These are phyloP conservation scores for Ptyas mucosa DNA, from an alignment of 2,113 vertebrate genomes.

Conservation along the genomic window DNA sequence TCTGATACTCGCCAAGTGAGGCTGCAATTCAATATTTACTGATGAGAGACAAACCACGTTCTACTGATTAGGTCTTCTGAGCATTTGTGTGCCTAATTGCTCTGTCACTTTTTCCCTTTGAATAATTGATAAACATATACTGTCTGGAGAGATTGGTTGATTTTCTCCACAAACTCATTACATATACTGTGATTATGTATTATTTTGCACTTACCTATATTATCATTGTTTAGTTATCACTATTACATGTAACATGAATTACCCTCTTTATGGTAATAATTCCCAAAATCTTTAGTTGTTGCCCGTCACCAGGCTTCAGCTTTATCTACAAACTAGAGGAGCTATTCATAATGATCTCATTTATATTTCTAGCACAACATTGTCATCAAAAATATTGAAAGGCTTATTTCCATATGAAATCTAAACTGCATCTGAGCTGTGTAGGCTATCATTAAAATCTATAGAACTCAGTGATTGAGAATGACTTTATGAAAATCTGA, in stretches of 20 bases:
- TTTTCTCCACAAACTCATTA: neutral
- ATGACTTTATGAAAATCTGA: neutral
- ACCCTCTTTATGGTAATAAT: neutral
- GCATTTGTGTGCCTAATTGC: neutral
- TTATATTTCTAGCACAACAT: neutral
- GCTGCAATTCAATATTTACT: neutral
- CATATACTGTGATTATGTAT: neutral
- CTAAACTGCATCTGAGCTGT: neutral
- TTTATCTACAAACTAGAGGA: conserved; percentile 18
- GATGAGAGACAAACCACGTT: neutral
- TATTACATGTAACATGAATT: neutral
- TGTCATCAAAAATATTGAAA: neutral
- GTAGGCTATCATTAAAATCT: neutral
- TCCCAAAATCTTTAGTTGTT: conserved; percentile 35
- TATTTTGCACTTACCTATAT: neutral
- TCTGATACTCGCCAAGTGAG: neutral
- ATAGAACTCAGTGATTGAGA: neutral
- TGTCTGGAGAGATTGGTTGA: neutral
- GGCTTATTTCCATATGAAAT: neutral
- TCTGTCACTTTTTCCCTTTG: neutral
- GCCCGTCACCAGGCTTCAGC: conserved; percentile 25
- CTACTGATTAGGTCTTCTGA: neutral
- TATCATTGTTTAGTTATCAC: neutral
- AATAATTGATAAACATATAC: neutral
- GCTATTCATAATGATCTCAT: neutral